Evolutionary conservation across 1,140 invertebrate species (phyloP), one percentile per base, ranked within the genome.

Genomic region (Philotrypesis tridentata): DNA sequence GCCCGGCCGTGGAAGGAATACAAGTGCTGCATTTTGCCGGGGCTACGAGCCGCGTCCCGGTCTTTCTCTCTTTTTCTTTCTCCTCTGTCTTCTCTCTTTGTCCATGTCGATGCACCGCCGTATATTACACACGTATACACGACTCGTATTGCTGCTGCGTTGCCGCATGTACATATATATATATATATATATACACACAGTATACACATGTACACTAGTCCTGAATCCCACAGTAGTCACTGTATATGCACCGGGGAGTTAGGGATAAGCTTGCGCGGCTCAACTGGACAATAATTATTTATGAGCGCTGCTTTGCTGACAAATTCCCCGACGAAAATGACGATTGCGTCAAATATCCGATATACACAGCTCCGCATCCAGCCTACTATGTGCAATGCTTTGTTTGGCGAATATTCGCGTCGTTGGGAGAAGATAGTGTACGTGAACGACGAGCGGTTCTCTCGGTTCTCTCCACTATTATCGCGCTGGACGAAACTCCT

Each of bases 301-400:
- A 78, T 78, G 65, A 78, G 63, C 17, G 27, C 2, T 6, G 76
- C 76, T 76, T 76, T 76, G 74, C 67, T 76, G 74, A 76, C 74
- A 65, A 65, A 76, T 65, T 76, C 29, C 21, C 21, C 48, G 48
- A 17, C 21, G 17, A n/a, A 55, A 55, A 21, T 55, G 48, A 55
- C 48, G 21, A 21, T 55, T 55, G 48, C 48, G n/a, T 55, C n/a
- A 8, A 17, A 55, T n/a, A n/a, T n/a, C n/a, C n/a, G n/a, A n/a
- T n/a, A n/a, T 55, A 14, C 3, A 21, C 17, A 37, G 29, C 9
- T 37, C 67, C 21, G 9, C 33, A 9, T 37, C 33, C 33, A 37
- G 9, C 9, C 4, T 37, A 37, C n/a, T n/a, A n/a, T n/a, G n/a
- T n/a, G n/a, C n/a, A n/a, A n/a, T n/a, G n/a, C n/a, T n/a, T n/a